A percentile compares a stretch with the other conserved stretches of the same genome.
These are phyloP conservation scores for Sapajus apella DNA, from an alignment of 2,113 vertebrate genomes.

Conservation along the genomic window DNA sequence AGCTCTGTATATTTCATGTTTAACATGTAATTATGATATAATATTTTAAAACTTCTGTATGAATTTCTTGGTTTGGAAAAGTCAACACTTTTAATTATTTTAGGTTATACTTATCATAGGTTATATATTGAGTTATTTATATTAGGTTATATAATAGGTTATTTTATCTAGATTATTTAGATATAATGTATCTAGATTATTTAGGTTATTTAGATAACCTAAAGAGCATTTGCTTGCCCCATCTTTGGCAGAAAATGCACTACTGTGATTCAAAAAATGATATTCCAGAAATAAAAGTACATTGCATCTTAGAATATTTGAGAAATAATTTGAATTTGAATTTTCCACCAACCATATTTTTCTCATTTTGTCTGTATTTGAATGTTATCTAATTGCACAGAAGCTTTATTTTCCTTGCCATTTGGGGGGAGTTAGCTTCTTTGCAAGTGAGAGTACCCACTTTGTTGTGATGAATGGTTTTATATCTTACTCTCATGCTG, in stretches of 20 bases:
- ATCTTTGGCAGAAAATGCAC: background rate
- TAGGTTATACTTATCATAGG: background rate
- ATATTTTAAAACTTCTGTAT: background rate
- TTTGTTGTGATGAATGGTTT: background rate
- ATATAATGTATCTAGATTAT: background rate
- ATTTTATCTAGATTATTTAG: too few species aligned
- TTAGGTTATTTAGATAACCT: background rate
- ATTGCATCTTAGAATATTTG: background rate
- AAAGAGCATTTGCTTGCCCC: background rate
- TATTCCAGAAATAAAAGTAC: background rate
- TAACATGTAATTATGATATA: background rate
- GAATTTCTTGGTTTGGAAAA: background rate
- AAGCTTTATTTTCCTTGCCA: background rate
- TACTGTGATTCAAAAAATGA: background rate
- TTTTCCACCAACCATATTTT: background rate
- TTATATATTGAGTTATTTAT: too few species aligned
- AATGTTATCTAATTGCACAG: conserved; percentile 7
- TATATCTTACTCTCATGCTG: background rate
- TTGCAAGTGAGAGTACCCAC: background rate
- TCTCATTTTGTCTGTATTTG: background rate
- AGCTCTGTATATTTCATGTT: background rate
- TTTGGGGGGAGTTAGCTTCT: background rate
- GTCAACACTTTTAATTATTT: background rate
- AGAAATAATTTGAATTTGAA: background rate
- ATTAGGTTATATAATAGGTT: too few species aligned